phyloP scores from a whole-genome alignment of 2,888 invertebrate species.

The Cenopis cana region DNA sequence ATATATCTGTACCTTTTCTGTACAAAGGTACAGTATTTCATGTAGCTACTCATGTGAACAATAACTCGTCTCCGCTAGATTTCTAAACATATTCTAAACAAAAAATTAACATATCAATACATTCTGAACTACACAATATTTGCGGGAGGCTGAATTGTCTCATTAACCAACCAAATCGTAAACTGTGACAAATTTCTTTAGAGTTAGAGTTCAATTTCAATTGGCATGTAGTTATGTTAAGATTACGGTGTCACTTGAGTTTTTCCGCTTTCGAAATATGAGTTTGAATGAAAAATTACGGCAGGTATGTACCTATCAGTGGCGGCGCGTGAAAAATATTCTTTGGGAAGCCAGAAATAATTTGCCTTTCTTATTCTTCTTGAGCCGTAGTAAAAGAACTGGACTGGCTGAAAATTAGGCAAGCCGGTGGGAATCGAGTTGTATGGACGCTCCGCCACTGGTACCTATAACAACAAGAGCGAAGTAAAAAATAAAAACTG shows the following conservation, averaged over 20 bases:
- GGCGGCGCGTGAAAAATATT: no score
- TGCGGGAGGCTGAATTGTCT: slow-evolving; percentile 20
- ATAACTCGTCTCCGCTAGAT: slow-evolving; percentile 35
- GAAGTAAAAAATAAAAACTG: no score
- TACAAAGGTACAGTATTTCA: not conserved
- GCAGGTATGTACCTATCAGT: not conserved
- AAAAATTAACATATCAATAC: slow-evolving; percentile 50
- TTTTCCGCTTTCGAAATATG: slow-evolving; percentile 27
- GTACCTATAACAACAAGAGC: no score
- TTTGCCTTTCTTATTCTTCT: no score
- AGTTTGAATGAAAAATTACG: not conserved
- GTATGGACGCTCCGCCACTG: no score
- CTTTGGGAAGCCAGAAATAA: no score
- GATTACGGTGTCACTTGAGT: slow-evolving; percentile 7
- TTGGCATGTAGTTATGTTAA: not conserved
- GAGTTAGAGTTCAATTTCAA: not conserved
- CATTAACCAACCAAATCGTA: not conserved
- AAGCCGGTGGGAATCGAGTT: no score
- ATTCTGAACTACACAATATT: slow-evolving; percentile 46
- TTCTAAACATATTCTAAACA: slow-evolving; percentile 46
- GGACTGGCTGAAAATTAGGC: no score
- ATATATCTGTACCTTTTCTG: no score
- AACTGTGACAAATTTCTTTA: not conserved
- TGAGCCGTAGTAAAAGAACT: no score
- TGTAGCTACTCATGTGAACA: slow-evolving; percentile 19